Evolutionary conservation across 2,113 vertebrate species (phyloP).

Genomic region (Prietella phreatophila): DNA sequence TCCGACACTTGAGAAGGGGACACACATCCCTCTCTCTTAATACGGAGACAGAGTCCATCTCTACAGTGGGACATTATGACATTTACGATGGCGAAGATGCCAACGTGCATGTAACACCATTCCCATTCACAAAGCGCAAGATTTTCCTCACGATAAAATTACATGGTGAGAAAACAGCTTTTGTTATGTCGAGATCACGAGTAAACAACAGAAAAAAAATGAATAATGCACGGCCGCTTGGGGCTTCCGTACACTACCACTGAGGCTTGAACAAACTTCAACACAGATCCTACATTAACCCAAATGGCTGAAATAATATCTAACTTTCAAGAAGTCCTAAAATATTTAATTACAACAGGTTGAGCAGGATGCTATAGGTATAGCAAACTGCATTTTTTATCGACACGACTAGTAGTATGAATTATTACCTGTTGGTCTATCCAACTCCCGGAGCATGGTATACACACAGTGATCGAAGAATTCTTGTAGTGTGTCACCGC

Average conservation of each 20-base stretch:
- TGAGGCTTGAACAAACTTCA: background rate
- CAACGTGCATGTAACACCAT: too few species aligned
- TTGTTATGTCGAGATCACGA: too few species aligned
- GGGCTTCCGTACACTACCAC: background rate
- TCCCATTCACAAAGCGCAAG: too few species aligned
- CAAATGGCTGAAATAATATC: background rate
- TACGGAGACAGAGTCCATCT: too few species aligned
- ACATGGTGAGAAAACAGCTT: too few species aligned
- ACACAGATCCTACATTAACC: background rate
- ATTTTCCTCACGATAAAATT: too few species aligned
- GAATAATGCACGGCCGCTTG: too few species aligned
- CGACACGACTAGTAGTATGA: background rate
- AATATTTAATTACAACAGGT: background rate
- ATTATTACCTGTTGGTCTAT: conserved; percentile 77
- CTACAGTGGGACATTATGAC: too few species aligned
- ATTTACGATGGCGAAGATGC: too few species aligned
- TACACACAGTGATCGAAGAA: conserved; percentile 92
- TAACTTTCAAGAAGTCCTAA: background rate
- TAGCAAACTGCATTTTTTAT: background rate
- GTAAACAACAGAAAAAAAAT: too few species aligned
- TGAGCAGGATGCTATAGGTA: background rate
- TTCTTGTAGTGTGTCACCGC: conserved; percentile 74
- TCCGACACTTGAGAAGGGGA: too few species aligned
- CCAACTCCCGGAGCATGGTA: conserved; percentile 89
- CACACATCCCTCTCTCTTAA: too few species aligned